Conservation (phyloP, 1,140 invertebrate species). For the Artemia franciscana region DNA sequence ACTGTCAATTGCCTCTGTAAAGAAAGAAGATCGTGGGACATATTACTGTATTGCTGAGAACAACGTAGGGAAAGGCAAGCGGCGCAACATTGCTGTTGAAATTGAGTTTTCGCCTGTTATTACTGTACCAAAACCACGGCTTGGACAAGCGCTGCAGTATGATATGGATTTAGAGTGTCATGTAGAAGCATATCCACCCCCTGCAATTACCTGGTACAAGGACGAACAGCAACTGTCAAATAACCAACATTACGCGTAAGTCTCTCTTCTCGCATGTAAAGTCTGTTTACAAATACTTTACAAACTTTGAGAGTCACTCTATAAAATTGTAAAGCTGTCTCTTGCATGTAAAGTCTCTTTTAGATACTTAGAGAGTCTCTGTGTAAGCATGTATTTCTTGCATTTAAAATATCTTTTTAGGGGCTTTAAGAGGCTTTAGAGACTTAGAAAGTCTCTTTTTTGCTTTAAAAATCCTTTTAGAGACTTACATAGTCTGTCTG, state of each 20-base stretch:
- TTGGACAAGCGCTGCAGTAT: constrained; percentile 68
- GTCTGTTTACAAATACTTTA: constrained; percentile 5
- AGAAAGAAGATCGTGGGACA: constrained; percentile 67
- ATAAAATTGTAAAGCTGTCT: too few species aligned
- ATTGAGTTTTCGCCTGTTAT: constrained; percentile 70
- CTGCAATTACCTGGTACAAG: constrained; percentile 64
- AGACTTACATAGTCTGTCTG: not conserved
- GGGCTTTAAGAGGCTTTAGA: too few species aligned
- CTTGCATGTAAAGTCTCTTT: too few species aligned
- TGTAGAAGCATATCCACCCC: constrained; percentile 71
- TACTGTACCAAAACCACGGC: constrained; percentile 41
- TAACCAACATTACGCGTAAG: constrained; percentile 56
- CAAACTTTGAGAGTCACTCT: not conserved
- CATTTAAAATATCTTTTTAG: too few species aligned
- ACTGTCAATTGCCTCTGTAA: constrained; percentile 42
- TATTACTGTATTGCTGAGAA: constrained; percentile 87
- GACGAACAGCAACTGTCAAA: constrained; percentile 52
- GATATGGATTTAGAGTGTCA: constrained; percentile 71
- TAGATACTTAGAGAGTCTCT: too few species aligned
- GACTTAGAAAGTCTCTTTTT: not conserved
- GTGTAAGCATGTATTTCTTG: too few species aligned
- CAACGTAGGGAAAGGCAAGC: constrained; percentile 47
- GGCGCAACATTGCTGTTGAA: constrained; percentile 65
- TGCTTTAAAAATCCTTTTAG: not conserved
- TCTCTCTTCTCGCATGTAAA: not conserved